Evolutionary conservation across 2,113 vertebrate genomes (phyloP).

Genomic region (Serinus canaria): DNA sequence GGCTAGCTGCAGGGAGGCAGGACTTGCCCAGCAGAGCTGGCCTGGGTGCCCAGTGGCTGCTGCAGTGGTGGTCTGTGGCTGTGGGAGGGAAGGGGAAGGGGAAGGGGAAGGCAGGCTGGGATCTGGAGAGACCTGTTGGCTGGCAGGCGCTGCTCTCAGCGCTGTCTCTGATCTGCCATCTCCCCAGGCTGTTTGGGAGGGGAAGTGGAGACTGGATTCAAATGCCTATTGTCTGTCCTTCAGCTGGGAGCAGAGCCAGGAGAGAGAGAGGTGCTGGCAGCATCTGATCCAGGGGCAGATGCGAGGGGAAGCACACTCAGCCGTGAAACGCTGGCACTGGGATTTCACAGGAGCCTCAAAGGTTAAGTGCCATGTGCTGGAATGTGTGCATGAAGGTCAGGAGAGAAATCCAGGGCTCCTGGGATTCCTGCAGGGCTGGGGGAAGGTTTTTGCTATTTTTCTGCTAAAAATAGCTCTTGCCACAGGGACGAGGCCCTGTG

Average conservation of each 20-base stretch:
- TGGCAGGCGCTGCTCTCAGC: background rate
- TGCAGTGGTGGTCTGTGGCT: background rate
- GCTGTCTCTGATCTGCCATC: background rate
- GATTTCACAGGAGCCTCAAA: background rate
- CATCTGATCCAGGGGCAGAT: slow-evolving; percentile 12
- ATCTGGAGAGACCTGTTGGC: background rate
- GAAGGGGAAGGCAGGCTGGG: background rate
- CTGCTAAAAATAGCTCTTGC: background rate
- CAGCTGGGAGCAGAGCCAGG: slow-evolving; percentile 36
- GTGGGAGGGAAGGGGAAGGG: background rate
- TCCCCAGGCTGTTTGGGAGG: slow-evolving; percentile 28
- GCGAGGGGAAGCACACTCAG: slow-evolving; percentile 9
- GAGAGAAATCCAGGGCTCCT: background rate
- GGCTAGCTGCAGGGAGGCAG: background rate
- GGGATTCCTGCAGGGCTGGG: background rate
- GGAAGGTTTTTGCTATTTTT: background rate
- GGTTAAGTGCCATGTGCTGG: slow-evolving; percentile 34
- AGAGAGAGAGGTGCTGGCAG: slow-evolving; percentile 41
- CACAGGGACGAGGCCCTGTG: background rate
- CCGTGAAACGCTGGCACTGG: background rate
- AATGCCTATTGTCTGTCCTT: slow-evolving; percentile 31
- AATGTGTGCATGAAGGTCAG: background rate
- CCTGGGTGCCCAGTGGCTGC: background rate
- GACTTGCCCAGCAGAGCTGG: background rate
- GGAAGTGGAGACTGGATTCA: background rate